A percentile compares a stretch with the other conserved stretches of the same genome.
These are phyloP conservation scores for Oostethus manadensis DNA, from an alignment of 2,113 vertebrate species.

Conservation along the genomic window DNA sequence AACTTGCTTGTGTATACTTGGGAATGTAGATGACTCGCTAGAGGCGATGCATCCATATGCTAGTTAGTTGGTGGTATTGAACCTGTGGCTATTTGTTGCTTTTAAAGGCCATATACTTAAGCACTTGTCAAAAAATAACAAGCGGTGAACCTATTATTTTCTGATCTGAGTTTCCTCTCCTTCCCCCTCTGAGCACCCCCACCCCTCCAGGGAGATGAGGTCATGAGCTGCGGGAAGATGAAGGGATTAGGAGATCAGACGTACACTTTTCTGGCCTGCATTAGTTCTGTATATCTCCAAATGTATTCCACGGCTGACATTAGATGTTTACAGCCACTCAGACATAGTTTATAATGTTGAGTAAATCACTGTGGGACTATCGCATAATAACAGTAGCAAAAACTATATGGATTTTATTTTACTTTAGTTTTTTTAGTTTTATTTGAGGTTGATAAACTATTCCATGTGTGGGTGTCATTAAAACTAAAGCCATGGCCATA, in stretches of 20 bases:
- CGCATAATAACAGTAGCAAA: neutral
- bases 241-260: constrained; percentile 53
- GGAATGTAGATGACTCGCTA: no score
- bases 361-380: constrained; percentile 10
- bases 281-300: constrained; percentile 29
- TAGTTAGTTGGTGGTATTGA: neutral
- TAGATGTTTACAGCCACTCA: constrained; percentile 12
- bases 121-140: neutral
- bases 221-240: constrained; percentile 60
- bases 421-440: neutral
- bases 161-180: neutral
- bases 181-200: constrained; percentile 10
- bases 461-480: no score
- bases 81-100: neutral
- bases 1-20: no score
- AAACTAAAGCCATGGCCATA: no score
- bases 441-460: neutral
- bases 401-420: no score
- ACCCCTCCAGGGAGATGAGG: constrained; percentile 55
- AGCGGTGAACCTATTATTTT: neutral
- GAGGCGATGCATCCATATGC: neutral
- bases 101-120: neutral
- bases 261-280: constrained; percentile 21
- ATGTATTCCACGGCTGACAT: constrained; percentile 10
- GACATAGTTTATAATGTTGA: constrained; percentile 12